Percentiles rank a stretch among this genome's conserved stretches.
Evolutionary conservation across 1,140 invertebrate genomes (phyloP).

Genomic region (Aradophagus sp.): DNA sequence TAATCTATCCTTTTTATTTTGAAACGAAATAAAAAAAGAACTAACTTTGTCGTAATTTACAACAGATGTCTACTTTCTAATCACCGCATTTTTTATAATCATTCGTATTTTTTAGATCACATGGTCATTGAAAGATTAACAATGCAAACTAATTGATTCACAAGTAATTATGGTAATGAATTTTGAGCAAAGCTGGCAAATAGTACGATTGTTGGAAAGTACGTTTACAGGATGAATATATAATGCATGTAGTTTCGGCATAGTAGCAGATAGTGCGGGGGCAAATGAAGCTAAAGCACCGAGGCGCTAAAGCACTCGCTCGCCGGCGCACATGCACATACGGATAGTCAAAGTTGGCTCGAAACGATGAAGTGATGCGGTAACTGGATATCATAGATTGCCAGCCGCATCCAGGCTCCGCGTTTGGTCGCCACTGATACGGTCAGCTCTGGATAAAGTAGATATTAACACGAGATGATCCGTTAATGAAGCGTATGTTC

Average conservation of each 20-base stretch:
- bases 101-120: slow-evolving; percentile 8
- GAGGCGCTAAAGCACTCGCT: slow-evolving; percentile 20
- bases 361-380: slow-evolving; percentile 47
- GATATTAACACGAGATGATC: slow-evolving; percentile 77
- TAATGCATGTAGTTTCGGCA: slow-evolving; percentile 53
- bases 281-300: slow-evolving; percentile 47
- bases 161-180: slow-evolving; percentile 47
- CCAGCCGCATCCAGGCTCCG: slow-evolving; percentile 50
- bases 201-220: slow-evolving; percentile 57
- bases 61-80: no score
- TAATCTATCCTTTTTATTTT: no score
- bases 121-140: slow-evolving; percentile 41
- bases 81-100: no score
- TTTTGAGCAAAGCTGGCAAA: slow-evolving; percentile 48
- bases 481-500: slow-evolving; percentile 77
- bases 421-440: slow-evolving; percentile 57
- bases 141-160: slow-evolving; percentile 40
- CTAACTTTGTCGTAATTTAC: no score
- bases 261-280: slow-evolving; percentile 29
- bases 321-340: slow-evolving; percentile 15
- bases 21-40: no score
- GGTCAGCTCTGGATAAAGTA: slow-evolving; percentile 71
- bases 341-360: slow-evolving; percentile 39
- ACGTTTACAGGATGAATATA: slow-evolving; percentile 54
- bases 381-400: slow-evolving; percentile 55